These are phyloP conservation scores for Lottia gigantea DNA, from an alignment of 2,888 invertebrate genomes.

Conservation along the genomic window DNA sequence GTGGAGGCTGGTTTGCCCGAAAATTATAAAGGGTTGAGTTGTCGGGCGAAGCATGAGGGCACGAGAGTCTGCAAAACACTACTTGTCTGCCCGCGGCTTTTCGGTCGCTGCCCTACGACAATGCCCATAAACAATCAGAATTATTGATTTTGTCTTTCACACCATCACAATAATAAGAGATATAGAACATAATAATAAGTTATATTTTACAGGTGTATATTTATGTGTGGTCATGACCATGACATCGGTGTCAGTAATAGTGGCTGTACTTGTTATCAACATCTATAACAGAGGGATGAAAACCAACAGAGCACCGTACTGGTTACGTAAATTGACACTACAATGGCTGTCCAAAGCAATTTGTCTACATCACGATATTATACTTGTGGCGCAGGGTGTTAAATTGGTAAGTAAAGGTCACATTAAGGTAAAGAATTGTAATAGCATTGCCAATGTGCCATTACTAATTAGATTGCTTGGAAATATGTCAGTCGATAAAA, in stretches of 20 bases:
- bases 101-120: too few relatives aligned
- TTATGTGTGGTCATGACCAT: conserved; percentile 74
- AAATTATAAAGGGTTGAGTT: too few relatives aligned
- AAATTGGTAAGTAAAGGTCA: conserved; percentile 48
- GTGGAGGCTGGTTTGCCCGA: too few relatives aligned
- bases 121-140: too few relatives aligned
- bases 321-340: conserved; percentile 55
- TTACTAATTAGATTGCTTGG: too few relatives aligned
- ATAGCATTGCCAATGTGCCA: too few relatives aligned
- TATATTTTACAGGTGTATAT: conserved; percentile 70
- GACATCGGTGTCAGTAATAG: conserved; percentile 70
- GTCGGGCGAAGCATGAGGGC: too few relatives aligned
- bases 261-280: conserved; percentile 73
- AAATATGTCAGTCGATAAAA: too few relatives aligned
- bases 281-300: conserved; percentile 69
- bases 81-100: too few relatives aligned
- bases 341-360: conserved; percentile 53
- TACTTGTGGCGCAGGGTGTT: conserved; percentile 55
- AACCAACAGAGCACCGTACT: conserved; percentile 55
- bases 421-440: too few relatives aligned
- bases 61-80: too few relatives aligned
- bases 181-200: too few relatives aligned
- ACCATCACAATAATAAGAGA: neutral
- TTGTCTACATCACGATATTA: conserved; percentile 58
- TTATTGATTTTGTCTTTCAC: neutral